Conservation (phyloP, 2,888 invertebrate species). For the Drosophila monieri region DNA sequence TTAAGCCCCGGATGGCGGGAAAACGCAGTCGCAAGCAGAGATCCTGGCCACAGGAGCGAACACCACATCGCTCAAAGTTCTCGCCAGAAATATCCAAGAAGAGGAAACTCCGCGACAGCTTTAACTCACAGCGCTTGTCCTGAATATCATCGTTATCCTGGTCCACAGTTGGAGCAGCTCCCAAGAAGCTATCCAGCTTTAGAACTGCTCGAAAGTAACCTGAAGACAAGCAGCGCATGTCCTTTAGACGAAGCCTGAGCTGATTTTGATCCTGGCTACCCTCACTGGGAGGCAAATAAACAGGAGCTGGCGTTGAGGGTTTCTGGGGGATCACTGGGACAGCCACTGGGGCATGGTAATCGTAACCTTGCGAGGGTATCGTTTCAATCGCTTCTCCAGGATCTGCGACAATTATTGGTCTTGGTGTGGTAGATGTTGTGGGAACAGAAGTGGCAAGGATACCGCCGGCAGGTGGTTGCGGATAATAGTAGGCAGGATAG, state of each 20-base stretch:
- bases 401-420: constrained; percentile 77
- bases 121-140: constrained; percentile 78
- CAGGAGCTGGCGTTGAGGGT: constrained; percentile 70
- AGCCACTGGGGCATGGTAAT: constrained; percentile 68
- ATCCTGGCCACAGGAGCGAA: constrained; percentile 84
- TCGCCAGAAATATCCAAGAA: constrained; percentile 84
- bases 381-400: constrained; percentile 51
- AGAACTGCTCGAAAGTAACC: constrained; percentile 84
- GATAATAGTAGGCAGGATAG: constrained; percentile 69
- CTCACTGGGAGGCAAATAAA: constrained; percentile 62
- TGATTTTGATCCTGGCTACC: constrained; percentile 42
- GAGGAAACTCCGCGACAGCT: constrained; percentile 78
- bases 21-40: constrained; percentile 86
- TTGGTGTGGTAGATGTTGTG: constrained; percentile 48
- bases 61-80: constrained; percentile 85
- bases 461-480: constrained; percentile 48
- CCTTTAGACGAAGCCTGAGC: constrained; percentile 78
- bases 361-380: constrained; percentile 64
- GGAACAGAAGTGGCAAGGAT: constrained; percentile 45
- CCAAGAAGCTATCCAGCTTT: constrained; percentile 82
- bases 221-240: constrained; percentile 81
- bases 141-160: constrained; percentile 80
- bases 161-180: constrained; percentile 82
- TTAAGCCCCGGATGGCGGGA: constrained; percentile 85
- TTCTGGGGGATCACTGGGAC: constrained; percentile 29